Conservation (phyloP, 2,113 vertebrate species). For the Chaetorhynchus papuensis region DNA sequence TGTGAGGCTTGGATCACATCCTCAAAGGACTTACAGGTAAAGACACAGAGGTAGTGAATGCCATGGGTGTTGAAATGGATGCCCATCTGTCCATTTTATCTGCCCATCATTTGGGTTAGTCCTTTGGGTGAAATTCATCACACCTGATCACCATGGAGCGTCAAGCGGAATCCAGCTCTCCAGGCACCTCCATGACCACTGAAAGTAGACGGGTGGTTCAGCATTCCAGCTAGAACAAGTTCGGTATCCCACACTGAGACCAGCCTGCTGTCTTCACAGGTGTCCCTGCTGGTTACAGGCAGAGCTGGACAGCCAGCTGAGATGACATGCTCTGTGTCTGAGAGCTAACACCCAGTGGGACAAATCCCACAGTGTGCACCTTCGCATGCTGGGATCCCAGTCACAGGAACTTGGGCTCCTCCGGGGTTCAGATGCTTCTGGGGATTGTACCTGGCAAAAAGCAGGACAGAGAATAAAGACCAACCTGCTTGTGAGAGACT, state of each 20-base stretch:
- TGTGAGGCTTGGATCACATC: background rate
- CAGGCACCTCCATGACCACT: background rate
- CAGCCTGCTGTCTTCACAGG: background rate
- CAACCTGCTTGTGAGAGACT: background rate
- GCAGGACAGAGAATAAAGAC: background rate
- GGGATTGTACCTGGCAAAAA: background rate
- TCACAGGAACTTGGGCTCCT: background rate
- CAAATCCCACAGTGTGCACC: background rate
- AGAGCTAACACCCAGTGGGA: background rate
- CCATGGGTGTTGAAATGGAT: background rate
- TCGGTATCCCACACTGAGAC: background rate
- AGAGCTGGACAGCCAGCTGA: background rate
- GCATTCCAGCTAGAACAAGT: background rate
- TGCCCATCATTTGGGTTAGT: background rate
- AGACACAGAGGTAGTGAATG: background rate
- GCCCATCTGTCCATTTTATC: background rate
- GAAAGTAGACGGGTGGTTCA: accelerated
- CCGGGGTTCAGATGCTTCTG: background rate
- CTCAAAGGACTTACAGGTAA: background rate
- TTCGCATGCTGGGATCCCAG: background rate
- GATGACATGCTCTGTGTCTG: background rate
- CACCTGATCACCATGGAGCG: background rate
- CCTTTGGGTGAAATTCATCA: background rate
- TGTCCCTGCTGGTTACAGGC: background rate
- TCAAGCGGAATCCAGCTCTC: background rate